Conservation (phyloP, 2,113 vertebrate species). For the Hucho hucho region DNA sequence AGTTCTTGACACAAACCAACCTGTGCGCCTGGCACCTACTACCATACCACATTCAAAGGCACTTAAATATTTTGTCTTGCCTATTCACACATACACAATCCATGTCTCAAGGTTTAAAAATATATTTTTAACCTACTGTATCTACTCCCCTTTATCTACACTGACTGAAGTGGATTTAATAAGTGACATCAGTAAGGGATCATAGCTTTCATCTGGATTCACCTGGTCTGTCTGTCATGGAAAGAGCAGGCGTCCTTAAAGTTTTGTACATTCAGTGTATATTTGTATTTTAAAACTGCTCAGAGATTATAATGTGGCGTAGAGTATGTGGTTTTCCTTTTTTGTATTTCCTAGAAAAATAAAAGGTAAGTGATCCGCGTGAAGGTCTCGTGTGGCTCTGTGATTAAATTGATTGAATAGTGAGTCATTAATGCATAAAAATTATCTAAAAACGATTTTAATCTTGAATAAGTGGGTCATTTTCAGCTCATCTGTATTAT, state of each 20-base stretch:
- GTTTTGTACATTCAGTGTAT: not conserved
- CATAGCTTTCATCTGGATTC: not conserved
- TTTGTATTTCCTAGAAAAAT: slow-evolving; percentile 12
- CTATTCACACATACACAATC: too few species aligned
- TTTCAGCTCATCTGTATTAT: not conserved
- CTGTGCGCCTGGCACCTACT: too few species aligned
- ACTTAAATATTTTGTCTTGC: too few species aligned
- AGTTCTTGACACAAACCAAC: too few species aligned
- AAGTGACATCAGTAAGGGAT: too few species aligned
- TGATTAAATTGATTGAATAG: not conserved
- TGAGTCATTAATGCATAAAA: not conserved
- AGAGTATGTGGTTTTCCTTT: not conserved
- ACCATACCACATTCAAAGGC: too few species aligned
- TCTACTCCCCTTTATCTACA: too few species aligned
- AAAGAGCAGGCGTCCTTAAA: not conserved
- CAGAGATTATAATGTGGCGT: not conserved
- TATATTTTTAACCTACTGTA: too few species aligned
- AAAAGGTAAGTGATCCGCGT: not conserved
- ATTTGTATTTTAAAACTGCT: not conserved
- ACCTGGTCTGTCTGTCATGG: not conserved
- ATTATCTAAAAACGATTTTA: too few species aligned
- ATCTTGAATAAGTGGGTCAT: not conserved
- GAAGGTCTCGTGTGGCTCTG: not conserved
- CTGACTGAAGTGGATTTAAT: too few species aligned
- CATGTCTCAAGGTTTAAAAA: too few species aligned